A percentile compares a stretch with the other conserved stretches of the same genome.
Evolutionary conservation across 2,113 vertebrate genomes (phyloP).

Genomic region (Archilochus colubris): DNA sequence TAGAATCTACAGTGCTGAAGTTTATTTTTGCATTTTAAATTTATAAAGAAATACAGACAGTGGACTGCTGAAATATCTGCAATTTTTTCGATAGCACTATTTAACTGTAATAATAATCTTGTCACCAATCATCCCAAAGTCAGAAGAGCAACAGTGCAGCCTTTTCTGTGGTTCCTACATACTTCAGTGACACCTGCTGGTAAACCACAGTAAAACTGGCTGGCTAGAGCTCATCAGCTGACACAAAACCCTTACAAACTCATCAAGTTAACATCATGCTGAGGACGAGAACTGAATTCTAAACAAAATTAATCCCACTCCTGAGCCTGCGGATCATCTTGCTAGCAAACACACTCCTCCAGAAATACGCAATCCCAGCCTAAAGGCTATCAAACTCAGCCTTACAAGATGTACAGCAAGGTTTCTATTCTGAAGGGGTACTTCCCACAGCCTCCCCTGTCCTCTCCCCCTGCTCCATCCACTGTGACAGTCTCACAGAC

Average conservation of each 20-base stretch:
- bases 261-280: background rate
- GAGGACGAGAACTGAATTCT: background rate
- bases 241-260: background rate
- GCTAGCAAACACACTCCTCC: background rate
- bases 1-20: background rate
- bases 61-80: background rate
- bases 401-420: background rate
- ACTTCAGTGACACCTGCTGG: slow-evolving; percentile 18
- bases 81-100: background rate
- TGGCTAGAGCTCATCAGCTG: background rate
- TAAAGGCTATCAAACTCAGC: background rate
- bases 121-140: background rate
- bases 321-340: background rate
- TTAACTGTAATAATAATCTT: background rate
- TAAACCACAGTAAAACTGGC: background rate
- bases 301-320: background rate
- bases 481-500: background rate
- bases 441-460: background rate
- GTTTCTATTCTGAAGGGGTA: background rate
- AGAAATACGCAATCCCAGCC: rapidly evolving
- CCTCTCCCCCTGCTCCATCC: too few species aligned
- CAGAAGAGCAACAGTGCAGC: background rate
- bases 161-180: background rate
- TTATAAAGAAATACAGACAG: background rate
- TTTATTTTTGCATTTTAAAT: background rate